phyloP scores from a whole-genome alignment of 2,797 vertebrate species.

The Manis javanica region DNA sequence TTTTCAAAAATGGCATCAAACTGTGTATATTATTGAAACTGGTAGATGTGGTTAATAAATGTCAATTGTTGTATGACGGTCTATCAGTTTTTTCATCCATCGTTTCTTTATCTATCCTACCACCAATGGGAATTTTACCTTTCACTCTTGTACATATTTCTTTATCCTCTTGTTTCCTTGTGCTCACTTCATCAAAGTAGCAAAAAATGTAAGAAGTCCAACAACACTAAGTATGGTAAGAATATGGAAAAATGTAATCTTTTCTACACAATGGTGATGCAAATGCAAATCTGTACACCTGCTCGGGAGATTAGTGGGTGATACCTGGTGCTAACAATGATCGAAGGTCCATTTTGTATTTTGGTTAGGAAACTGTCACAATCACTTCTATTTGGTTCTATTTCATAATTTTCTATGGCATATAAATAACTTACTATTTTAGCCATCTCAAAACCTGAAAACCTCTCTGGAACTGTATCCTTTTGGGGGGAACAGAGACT shows the following conservation, averaged over 20 bases:
- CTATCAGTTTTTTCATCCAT: background rate
- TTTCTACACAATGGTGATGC: background rate
- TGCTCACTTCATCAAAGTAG: background rate
- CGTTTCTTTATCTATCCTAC: background rate
- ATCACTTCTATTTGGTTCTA: background rate
- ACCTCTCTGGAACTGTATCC: background rate
- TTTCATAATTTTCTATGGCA: background rate
- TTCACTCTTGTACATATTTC: background rate
- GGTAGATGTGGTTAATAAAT: background rate
- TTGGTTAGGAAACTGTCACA: slow-evolving; percentile 15
- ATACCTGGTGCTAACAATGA: background rate
- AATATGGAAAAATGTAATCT: background rate
- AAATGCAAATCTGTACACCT: background rate
- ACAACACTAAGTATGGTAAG: background rate
- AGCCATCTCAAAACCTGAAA: background rate
- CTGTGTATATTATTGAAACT: background rate
- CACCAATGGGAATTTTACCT: background rate
- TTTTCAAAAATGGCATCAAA: background rate
- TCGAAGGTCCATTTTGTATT: background rate
- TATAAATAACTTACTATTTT: background rate
- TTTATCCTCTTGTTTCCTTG: background rate
- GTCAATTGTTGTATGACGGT: background rate
- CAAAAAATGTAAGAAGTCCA: background rate
- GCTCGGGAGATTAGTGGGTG: background rate
- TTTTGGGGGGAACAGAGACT: background rate